Evolutionary conservation across 92 coral and sea anemone species (phyloP), one percentile per base, ranked within the genome.

Genomic region (Meandrina meandrites): DNA sequence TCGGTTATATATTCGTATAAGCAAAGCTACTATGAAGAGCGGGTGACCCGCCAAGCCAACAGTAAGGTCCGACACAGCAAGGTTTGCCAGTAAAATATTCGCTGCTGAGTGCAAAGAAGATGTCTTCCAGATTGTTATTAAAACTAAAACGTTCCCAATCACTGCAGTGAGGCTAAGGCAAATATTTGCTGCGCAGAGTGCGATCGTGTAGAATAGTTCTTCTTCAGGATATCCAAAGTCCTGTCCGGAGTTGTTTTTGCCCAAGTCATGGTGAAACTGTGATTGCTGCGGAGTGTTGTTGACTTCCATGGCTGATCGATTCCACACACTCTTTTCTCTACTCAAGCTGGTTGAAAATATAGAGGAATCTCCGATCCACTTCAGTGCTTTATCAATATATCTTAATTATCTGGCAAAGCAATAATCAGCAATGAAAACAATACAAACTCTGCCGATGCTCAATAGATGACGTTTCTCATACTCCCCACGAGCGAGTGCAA

Each of bases 61-160:
- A 45, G 58, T 31, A 45, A 76, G 60, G 24, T 76, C 80, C 24
- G 80, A 76, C 32, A 45, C 80, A 5, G 80, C 80, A 76, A 76
- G 60, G 36, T n/a, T 76, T 50, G 37, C 80, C 32, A 76, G 58
- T 19, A 76, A 76, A 9, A 47, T 34, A 16, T 76, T 47, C 5
- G 35, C 36, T 0, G 54, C 57, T 19, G 60, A 10, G 19, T 76
- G 80, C 12, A 76, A 50, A 11, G 80, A 76, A 0, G 58, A 11
- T 27, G 80, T 76, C 60, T 47, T 76, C 80, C 80, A 76, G 9
- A 76, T 24, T n/a, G 80, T 19, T 34, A 76, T 14, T 76, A 76
- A 27, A 24, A 76, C 47, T 9, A 34, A 17, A 76, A 50, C 24
- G 36, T 76, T 76, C 17, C 80, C 80, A 47, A n/a, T n/a, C 30